These are phyloP conservation scores for Microtus agrestis DNA, from an alignment of 2,797 vertebrate genomes.

Conservation along the genomic window DNA sequence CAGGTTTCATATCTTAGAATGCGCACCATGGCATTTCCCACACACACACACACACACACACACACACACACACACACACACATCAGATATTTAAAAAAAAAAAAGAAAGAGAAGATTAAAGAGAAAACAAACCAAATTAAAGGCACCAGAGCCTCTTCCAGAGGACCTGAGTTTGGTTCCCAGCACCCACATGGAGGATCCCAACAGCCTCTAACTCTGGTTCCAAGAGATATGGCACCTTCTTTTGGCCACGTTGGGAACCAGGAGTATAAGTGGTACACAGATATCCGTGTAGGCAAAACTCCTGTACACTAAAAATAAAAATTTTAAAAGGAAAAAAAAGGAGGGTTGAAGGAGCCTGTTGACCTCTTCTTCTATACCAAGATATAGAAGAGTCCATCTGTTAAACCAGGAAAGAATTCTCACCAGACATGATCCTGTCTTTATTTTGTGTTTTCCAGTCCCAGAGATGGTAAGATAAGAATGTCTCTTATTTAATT, in stretches of 20 bases:
- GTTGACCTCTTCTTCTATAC: background rate
- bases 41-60: background rate
- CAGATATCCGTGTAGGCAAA: background rate
- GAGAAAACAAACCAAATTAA: background rate
- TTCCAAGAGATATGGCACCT: background rate
- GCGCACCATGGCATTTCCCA: too few relatives aligned
- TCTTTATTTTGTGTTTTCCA: background rate
- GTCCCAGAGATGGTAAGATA: background rate
- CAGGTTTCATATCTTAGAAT: background rate
- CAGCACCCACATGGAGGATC: background rate
- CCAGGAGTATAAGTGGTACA: background rate
- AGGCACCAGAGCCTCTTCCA: background rate
- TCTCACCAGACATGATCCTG: background rate
- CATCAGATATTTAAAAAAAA: too few relatives aligned
- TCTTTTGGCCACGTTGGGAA: background rate
- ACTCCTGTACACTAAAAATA: background rate
- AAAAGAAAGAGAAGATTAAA: background rate
- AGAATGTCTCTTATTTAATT: background rate
- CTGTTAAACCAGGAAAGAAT: background rate
- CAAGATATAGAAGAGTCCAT: background rate
- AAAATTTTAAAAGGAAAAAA: background rate
- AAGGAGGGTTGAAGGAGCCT: background rate
- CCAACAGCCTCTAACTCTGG: too few relatives aligned
- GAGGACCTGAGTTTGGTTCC: background rate
- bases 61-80: background rate